A percentile compares a stretch with the other conserved stretches of the same genome.
These are phyloP conservation scores for Paragorgia papillata DNA, from an alignment of 92 coral and sea anemone genomes.

Conservation along the genomic window DNA sequence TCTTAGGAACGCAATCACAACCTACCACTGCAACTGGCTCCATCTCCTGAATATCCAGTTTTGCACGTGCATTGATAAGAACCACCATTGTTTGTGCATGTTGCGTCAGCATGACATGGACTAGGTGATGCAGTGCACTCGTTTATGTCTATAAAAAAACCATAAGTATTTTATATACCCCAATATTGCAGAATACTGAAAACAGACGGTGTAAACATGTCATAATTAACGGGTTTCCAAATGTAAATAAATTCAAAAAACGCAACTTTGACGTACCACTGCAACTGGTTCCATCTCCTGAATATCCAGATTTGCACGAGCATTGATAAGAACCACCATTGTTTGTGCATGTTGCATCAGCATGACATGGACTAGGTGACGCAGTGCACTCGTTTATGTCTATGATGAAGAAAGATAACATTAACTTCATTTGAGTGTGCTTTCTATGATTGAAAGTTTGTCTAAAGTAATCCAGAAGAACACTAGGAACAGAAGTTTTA, in stretches of 20 bases:
- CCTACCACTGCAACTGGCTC: slow-evolving; percentile 25
- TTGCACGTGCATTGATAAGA: slow-evolving; percentile 52
- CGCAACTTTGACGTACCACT: slow-evolving; percentile 18
- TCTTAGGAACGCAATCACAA: too few relatives aligned
- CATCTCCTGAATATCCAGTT: slow-evolving; percentile 37
- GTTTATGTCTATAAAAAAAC: neutral
- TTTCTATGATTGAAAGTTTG: too few relatives aligned
- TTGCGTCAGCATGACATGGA: slow-evolving; percentile 7
- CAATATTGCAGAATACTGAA: too few relatives aligned
- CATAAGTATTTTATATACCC: too few relatives aligned
- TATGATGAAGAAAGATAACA: neutral
- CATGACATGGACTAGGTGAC: neutral
- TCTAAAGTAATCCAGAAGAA: too few relatives aligned
- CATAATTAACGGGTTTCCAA: too few relatives aligned
- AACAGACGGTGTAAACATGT: too few relatives aligned
- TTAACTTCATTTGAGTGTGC: neutral
- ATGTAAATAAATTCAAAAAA: too few relatives aligned
- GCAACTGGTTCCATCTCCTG: slow-evolving; percentile 58
- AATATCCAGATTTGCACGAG: slow-evolving; percentile 45
- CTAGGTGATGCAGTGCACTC: neutral
- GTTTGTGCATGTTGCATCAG: slow-evolving; percentile 50
- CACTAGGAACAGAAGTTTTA: too few relatives aligned
- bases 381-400: neutral
- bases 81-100: slow-evolving; percentile 13
- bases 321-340: slow-evolving; percentile 60